Percentiles rank a stretch among this genome's conserved stretches.
These are phyloP conservation scores for Pteropus alecto DNA, from an alignment of 2,113 vertebrate genomes.

Conservation along the genomic window DNA sequence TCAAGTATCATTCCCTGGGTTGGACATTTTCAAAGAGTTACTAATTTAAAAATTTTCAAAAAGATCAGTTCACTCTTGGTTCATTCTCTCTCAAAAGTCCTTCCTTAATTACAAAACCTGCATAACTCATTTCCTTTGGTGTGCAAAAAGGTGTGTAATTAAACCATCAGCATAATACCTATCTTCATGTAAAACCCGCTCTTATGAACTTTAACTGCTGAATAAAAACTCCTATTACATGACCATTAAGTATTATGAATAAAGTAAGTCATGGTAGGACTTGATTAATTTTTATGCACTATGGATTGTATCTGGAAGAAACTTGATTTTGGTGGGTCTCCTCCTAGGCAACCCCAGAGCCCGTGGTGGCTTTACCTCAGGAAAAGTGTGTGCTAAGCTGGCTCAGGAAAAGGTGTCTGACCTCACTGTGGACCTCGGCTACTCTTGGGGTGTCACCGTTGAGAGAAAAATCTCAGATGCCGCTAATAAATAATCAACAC, in stretches of 20 bases:
- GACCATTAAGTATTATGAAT: slow-evolving; percentile 92
- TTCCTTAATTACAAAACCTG: slow-evolving; percentile 86
- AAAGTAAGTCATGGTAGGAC: slow-evolving; percentile 87
- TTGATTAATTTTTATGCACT: slow-evolving; percentile 91
- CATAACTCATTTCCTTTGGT: slow-evolving; percentile 87
- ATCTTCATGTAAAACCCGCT: slow-evolving; percentile 87
- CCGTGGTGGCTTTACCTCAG: not conserved
- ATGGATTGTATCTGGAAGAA: slow-evolving; percentile 79
- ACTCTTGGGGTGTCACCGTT: not conserved
- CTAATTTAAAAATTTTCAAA: slow-evolving; percentile 77
- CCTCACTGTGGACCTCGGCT: not conserved
- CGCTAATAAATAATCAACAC: not conserved
- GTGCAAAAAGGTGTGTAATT: slow-evolving; percentile 92
- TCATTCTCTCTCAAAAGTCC: slow-evolving; percentile 82
- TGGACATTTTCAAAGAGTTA: slow-evolving; percentile 72
- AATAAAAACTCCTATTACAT: slow-evolving; percentile 92
- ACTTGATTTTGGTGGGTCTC: slow-evolving; percentile 71
- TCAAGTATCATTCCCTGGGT: slow-evolving; percentile 18
- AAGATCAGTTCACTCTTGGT: slow-evolving; percentile 81
- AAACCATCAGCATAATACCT: slow-evolving; percentile 88
- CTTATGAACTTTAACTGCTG: slow-evolving; percentile 91
- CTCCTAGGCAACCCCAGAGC: not conserved
- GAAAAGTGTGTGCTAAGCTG: not conserved
- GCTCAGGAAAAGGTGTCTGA: not conserved
- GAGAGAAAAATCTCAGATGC: not conserved